Conservation (phyloP, 1,140 invertebrate species). For the Leptinotarsa lineolata region DNA sequence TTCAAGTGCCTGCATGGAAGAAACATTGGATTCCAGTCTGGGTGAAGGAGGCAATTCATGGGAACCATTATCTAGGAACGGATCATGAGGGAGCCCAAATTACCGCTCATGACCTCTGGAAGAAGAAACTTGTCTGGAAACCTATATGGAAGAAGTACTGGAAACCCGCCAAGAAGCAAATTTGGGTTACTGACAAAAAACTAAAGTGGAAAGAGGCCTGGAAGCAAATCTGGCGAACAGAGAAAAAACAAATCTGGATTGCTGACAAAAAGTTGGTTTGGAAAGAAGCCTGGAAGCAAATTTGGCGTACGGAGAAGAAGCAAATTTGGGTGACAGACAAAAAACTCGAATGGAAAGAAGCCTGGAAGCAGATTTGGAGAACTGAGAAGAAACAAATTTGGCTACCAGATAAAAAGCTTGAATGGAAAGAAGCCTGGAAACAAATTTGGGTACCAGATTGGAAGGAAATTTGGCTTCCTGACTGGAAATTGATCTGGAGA, state of each 20-base stretch:
- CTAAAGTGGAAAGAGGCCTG: constrained; percentile 76
- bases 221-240: constrained; percentile 74
- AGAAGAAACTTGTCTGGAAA: constrained; percentile 77
- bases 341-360: constrained; percentile 74
- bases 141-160: constrained; percentile 75
- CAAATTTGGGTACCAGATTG: constrained; percentile 72
- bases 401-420: constrained; percentile 72
- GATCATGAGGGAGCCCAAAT: constrained; percentile 73
- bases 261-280: constrained; percentile 76
- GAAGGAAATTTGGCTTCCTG: constrained; percentile 75
- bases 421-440: constrained; percentile 69
- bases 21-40: constrained; percentile 68
- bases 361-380: constrained; percentile 77
- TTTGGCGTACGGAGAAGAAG: constrained; percentile 76
- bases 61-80: constrained; percentile 72
- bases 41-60: constrained; percentile 72
- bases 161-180: constrained; percentile 75
- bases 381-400: constrained; percentile 79
- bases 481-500: constrained; percentile 69
- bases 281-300: constrained; percentile 78
- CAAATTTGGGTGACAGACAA: constrained; percentile 79
- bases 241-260: constrained; percentile 78
- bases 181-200: constrained; percentile 77
- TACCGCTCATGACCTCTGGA: constrained; percentile 75
- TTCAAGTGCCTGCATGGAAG: constrained; percentile 69